Percentiles rank a stretch among this genome's conserved stretches.
phyloP scores from a whole-genome alignment of 1,140 invertebrate genomes.

The Tetragonula clypearis region DNA sequence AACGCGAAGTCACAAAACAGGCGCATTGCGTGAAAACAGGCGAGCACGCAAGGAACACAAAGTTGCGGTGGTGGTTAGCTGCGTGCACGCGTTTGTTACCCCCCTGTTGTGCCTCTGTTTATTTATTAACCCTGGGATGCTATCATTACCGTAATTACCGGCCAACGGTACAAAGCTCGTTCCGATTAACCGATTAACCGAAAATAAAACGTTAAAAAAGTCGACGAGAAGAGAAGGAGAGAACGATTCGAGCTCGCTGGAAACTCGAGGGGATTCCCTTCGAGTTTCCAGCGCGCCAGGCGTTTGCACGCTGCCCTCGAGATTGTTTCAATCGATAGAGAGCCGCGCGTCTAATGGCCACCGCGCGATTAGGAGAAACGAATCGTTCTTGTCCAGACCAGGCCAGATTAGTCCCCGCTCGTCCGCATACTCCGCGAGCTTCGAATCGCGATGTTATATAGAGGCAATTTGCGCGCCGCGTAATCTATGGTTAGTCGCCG shows the following conservation, averaged over 20 bases:
- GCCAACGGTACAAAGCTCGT: not conserved
- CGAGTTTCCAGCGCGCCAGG: too few relatives aligned
- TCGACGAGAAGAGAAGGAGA: not conserved
- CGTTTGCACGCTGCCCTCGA: not conserved
- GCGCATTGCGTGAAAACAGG: constrained; percentile 10
- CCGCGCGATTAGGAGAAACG: constrained; percentile 55
- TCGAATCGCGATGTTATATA: constrained; percentile 53
- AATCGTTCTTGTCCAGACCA: constrained; percentile 50
- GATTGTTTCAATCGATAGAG: constrained; percentile 62
- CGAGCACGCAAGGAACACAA: not conserved
- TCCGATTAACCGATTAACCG: constrained; percentile 12
- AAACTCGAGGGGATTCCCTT: constrained; percentile 19
- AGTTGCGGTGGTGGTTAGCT: not conserved
- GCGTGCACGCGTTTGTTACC: constrained; percentile 1
- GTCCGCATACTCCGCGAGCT: constrained; percentile 26
- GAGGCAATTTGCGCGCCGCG: constrained; percentile 57
- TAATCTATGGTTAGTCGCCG: constrained; percentile 59
- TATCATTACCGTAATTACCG: constrained; percentile 37
- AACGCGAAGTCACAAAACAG: not conserved
- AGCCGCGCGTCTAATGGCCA: constrained; percentile 48
- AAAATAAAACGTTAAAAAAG: not conserved
- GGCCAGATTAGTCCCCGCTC: constrained; percentile 55
- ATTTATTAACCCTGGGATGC: constrained; percentile 20
- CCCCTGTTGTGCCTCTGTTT: not conserved
- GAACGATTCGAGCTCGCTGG: not conserved